Evolutionary conservation across 2,797 vertebrate genomes (phyloP), one percentile per base, ranked within the genome.

Genomic region (Lycodopsis pacificus): DNA sequence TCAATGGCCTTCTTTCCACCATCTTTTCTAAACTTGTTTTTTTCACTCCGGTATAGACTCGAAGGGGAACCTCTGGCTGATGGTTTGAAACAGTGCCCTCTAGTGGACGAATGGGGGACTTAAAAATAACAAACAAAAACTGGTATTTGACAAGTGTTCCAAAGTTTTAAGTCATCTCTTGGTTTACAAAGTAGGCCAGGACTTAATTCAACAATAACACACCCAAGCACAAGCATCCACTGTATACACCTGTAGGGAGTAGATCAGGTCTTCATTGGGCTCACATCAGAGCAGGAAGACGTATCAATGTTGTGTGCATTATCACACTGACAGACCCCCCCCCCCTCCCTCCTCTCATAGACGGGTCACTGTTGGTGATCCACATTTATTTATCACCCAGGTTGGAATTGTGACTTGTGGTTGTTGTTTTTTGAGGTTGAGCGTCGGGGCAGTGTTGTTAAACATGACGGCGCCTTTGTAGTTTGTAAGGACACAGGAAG

Each of bases 1-100:
- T 81, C 7, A 77, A 90, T 88, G 84, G 92, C 90, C 92, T 92
- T 92, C 40, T 88, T 82, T 88, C 82, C 30, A 84, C 64, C 69
- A 57, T 81, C 36, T 82, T 81, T 66, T 82, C 48, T 78, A 64
- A 71, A 69, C 38, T 25, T 10, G 65, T 32, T 51, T 19, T 38
- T 32, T 17, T 57, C 34, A 42, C 49, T 81, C 20, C 19, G 77
- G 36, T 79, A 54, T 79, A 54, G 57, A 79, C 34, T 65, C 66
- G 20, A 80, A 76, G 65, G 75, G 66, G 66, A 77, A 5, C 51
- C 38, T 70, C 44, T 75, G 46, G 71, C 65, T 84, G 64, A 70
- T 61, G 48, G 57, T 66, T 58, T 75, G 38, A 79, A 86, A 89
- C 86, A 53, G 68, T 73, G 78, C 20, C 84, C 87, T 84, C 82